phyloP scores from a whole-genome alignment of 2,113 vertebrate genomes.

The Corydoras maculifer region DNA sequence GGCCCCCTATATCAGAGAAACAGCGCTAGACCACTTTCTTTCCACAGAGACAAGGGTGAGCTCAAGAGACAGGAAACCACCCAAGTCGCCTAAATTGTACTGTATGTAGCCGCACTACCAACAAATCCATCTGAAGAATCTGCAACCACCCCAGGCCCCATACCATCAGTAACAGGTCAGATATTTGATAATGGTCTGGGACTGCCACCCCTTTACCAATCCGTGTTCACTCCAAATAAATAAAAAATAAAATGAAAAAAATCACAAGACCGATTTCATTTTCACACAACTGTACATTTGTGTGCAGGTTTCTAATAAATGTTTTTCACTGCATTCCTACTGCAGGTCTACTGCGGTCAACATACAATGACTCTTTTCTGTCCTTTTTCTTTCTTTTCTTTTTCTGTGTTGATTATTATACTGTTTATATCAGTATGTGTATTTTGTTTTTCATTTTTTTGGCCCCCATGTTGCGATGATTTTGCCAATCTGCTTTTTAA shows the following conservation, averaged over 20 bases:
- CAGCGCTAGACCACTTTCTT: conserved; percentile 48
- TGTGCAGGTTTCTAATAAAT: conserved; percentile 79
- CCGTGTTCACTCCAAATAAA: conserved; percentile 49
- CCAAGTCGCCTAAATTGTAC: conserved; percentile 89
- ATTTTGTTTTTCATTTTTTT: conserved; percentile 72
- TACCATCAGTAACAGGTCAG: conserved; percentile 41
- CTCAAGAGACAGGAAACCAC: conserved; percentile 65
- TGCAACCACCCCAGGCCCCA: conserved; percentile 34
- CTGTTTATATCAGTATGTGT: conserved; percentile 85
- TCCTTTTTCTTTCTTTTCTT: conserved; percentile 37
- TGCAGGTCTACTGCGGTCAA: conserved; percentile 76
- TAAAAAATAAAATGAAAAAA: neutral
- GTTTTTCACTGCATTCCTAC: conserved; percentile 84
- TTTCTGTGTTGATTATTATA: conserved; percentile 49
- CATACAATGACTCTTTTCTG: conserved; percentile 67
- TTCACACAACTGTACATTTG: conserved; percentile 79
- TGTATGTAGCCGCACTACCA: conserved; percentile 98
- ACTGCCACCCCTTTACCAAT: conserved; percentile 69
- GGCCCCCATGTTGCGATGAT: conserved; percentile 77
- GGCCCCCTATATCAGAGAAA: conserved; percentile 77
- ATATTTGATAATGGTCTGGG: conserved; percentile 46
- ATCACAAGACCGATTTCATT: conserved; percentile 82
- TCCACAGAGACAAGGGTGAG: conserved; percentile 37
- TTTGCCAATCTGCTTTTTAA: conserved; percentile 75
- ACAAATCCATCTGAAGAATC: conserved; percentile 56